These are phyloP conservation scores for Sarcoramphus papa DNA, from an alignment of 2,797 vertebrate species.

Conservation along the genomic window DNA sequence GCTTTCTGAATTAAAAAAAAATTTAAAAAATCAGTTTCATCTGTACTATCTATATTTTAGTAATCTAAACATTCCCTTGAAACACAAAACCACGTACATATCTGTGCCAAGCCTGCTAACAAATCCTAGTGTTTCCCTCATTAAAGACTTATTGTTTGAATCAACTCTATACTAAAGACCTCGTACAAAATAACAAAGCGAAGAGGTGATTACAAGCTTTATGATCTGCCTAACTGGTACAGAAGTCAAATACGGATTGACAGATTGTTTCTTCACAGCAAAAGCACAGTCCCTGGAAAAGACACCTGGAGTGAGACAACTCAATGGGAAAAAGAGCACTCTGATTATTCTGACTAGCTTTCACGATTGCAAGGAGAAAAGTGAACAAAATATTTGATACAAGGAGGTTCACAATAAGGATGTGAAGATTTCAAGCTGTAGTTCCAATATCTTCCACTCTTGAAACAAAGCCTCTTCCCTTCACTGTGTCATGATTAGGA, in stretches of 20 bases:
- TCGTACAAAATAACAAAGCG: neutral
- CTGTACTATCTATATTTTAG: neutral
- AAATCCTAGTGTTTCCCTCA: neutral
- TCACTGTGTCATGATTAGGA: neutral
- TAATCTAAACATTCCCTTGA: neutral
- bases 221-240: neutral
- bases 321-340: neutral
- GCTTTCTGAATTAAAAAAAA: neutral
- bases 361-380: neutral
- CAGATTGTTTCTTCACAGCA: neutral
- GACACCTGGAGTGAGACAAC: neutral
- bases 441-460: neutral
- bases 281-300: neutral
- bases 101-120: neutral
- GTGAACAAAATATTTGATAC: neutral
- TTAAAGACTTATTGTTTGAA: neutral
- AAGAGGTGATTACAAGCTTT: neutral
- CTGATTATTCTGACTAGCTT: neutral
- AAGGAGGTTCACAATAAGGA: neutral
- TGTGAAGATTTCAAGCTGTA: neutral
- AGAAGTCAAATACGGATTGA: neutral
- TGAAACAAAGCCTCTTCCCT: neutral
- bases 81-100: neutral
- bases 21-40: neutral
- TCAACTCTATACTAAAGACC: neutral